Percentiles rank a stretch among this genome's conserved stretches.
These are phyloP conservation scores for Chlorocebus sabaeus DNA, from an alignment of 2,113 vertebrate species.

Conservation along the genomic window DNA sequence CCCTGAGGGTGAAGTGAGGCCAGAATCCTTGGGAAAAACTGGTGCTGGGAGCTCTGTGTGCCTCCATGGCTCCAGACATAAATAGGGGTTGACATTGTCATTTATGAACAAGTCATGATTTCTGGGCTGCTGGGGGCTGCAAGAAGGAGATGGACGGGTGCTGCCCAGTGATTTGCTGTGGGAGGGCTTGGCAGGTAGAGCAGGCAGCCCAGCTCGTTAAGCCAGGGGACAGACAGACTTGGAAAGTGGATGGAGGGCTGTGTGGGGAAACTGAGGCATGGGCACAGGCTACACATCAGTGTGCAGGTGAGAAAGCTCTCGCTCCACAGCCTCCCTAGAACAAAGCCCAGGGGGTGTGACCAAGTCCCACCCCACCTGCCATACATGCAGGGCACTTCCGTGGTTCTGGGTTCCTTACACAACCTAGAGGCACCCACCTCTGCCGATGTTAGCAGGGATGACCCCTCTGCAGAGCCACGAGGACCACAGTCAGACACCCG, in stretches of 20 bases:
- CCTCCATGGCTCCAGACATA: neutral
- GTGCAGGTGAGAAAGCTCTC: neutral
- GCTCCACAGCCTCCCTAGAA: neutral
- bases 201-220: neutral
- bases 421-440: neutral
- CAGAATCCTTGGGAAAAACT: neutral
- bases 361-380: neutral
- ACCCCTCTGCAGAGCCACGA: neutral
- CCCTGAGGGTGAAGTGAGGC: neutral
- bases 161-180: slow-evolving; percentile 27
- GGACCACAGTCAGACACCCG: neutral
- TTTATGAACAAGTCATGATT: slow-evolving; percentile 39
- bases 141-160: slow-evolving; percentile 29
- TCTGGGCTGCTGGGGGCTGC: slow-evolving; percentile 45
- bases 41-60: neutral
- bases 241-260: neutral
- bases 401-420: neutral
- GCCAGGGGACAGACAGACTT: neutral
- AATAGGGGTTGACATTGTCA: slow-evolving; percentile 52
- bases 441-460: neutral
- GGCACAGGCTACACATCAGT: fast-evolving
- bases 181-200: neutral
- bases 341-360: neutral
- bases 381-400: neutral
- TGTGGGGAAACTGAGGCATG: neutral